These are phyloP conservation scores for Cosmia pyralina DNA, from an alignment of 2,888 invertebrate species.

Conservation along the genomic window DNA sequence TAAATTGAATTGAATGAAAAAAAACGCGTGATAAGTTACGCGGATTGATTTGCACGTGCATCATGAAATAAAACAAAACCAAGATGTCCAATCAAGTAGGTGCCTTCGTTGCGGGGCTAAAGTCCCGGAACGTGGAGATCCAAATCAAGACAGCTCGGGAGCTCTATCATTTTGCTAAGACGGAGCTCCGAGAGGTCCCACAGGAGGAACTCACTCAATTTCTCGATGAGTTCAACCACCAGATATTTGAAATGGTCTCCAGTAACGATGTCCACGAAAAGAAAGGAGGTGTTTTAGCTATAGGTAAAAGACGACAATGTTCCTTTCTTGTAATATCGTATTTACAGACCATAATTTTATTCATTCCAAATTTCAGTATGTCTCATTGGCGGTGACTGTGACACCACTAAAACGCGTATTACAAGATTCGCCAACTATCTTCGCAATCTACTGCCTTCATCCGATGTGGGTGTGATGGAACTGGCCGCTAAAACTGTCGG, in stretches of 20 bases:
- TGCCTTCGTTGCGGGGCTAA: slow-evolving; percentile 96
- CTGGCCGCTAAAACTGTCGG: slow-evolving; percentile 98
- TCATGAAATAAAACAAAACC: slow-evolving; percentile 65
- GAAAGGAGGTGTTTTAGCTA: slow-evolving; percentile 98
- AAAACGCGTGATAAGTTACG: slow-evolving; percentile 34
- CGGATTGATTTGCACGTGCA: slow-evolving; percentile 34
- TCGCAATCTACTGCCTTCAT: slow-evolving; percentile 96
- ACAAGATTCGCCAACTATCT: slow-evolving; percentile 98
- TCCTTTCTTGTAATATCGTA: background rate
- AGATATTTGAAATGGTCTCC: slow-evolving; percentile 98
- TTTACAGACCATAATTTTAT: background rate
- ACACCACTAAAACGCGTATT: slow-evolving; percentile 96
- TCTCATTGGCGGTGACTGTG: slow-evolving; percentile 97
- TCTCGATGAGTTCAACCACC: slow-evolving; percentile 98
- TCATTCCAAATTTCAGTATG: slow-evolving; percentile 92
- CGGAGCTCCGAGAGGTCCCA: slow-evolving; percentile 96
- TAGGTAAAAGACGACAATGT: slow-evolving; percentile 89
- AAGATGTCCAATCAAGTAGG: slow-evolving; percentile 91
- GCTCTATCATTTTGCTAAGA: slow-evolving; percentile 96
- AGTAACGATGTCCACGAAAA: slow-evolving; percentile 97
- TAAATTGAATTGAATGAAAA: slow-evolving; percentile 41
- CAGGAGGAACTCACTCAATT: slow-evolving; percentile 97
- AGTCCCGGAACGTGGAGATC: slow-evolving; percentile 96
- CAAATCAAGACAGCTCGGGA: slow-evolving; percentile 97
- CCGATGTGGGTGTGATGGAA: slow-evolving; percentile 98